Conservation (phyloP, 2,888 invertebrate genomes). For the Ariolimax columbianus region DNA sequence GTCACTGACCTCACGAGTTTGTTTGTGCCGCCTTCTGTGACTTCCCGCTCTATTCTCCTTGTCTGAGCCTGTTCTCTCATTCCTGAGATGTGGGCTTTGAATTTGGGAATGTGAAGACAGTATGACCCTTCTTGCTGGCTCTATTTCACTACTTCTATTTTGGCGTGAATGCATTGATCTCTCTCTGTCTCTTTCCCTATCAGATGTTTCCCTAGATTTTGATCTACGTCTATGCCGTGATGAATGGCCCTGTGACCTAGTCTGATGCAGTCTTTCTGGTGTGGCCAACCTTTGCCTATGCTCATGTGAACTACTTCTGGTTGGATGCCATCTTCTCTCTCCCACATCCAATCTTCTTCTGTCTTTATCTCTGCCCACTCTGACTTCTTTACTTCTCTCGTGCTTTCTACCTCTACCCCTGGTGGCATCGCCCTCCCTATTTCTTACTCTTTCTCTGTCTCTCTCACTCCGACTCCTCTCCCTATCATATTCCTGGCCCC, state of each 20-base stretch:
- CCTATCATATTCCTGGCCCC: constrained; percentile 78
- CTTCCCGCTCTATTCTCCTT: constrained; percentile 53
- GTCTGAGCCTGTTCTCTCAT: constrained; percentile 51
- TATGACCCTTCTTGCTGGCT: constrained; percentile 41
- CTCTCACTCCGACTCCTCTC: constrained; percentile 55
- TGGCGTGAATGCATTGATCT: constrained; percentile 49
- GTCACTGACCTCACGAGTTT: constrained; percentile 31
- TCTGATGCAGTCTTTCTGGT: constrained; percentile 58
- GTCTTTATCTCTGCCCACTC: constrained; percentile 51
- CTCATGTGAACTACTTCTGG: constrained; percentile 60
- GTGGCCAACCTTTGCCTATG: constrained; percentile 59
- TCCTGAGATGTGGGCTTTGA: constrained; percentile 44
- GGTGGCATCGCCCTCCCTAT: no score
- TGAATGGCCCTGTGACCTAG: constrained; percentile 56
- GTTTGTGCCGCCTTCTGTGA: constrained; percentile 22
- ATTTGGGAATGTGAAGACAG: constrained; percentile 47
- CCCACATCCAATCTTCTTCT: constrained; percentile 54
- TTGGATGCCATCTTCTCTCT: constrained; percentile 40
- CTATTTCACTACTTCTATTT: constrained; percentile 42
- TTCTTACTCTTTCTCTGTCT: constrained; percentile 49
- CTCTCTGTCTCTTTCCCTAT: constrained; percentile 43
- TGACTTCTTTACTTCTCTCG: constrained; percentile 30
- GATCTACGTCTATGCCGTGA: constrained; percentile 53
- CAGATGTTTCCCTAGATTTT: constrained; percentile 51
- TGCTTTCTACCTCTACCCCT: constrained; percentile 54